A percentile compares a stretch with the other conserved stretches of the same genome.
Evolutionary conservation across 2,113 vertebrate species (phyloP).

Genomic region (Cariama cristata): DNA sequence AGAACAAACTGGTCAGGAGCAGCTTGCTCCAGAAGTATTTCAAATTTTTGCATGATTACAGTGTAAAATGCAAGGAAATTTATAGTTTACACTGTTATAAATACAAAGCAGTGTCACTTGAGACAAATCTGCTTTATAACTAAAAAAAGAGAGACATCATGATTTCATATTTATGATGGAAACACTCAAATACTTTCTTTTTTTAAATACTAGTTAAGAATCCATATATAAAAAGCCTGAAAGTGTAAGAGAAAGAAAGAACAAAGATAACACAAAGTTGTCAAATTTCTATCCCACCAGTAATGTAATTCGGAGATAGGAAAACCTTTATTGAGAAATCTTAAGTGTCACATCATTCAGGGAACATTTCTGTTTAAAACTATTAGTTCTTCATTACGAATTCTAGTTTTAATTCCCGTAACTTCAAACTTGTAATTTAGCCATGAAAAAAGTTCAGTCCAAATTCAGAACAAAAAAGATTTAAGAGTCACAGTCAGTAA

Average conservation of each 20-base stretch:
- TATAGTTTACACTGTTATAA: conserved; percentile 56
- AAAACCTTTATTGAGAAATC: not conserved
- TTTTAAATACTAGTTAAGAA: not conserved
- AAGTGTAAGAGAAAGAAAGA: not conserved
- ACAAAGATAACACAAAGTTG: not conserved
- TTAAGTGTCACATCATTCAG: not conserved
- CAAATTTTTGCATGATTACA: not conserved
- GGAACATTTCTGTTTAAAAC: not conserved
- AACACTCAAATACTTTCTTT: not conserved
- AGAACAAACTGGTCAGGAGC: not conserved
- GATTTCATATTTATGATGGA: conserved; percentile 61
- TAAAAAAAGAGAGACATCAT: conserved; percentile 73
- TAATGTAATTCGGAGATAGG: not conserved
- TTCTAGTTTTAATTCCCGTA: not conserved
- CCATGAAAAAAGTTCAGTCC: not conserved
- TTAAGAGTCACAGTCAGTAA: not conserved
- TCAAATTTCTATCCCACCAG: not conserved
- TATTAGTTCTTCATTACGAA: not conserved
- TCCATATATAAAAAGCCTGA: not conserved
- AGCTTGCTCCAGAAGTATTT: not conserved
- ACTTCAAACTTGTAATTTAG: not conserved
- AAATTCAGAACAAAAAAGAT: not conserved
- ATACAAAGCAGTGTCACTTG: conserved; percentile 60
- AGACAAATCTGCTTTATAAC: conserved; percentile 51
- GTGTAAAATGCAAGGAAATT: conserved; percentile 9